Evolutionary conservation across 1,140 invertebrate species (phyloP).

Genomic region (Leptonema lineaticorne): DNA sequence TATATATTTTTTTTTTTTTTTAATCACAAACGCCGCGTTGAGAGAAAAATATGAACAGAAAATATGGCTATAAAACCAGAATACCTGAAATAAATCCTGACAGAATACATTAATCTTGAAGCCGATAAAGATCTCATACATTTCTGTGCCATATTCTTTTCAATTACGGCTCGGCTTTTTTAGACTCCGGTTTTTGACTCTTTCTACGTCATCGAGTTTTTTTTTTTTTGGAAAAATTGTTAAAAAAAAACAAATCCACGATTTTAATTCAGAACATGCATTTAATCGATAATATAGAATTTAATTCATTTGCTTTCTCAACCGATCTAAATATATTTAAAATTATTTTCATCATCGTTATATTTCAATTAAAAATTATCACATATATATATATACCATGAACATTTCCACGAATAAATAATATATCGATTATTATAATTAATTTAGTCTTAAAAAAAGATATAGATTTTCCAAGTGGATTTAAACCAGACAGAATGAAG

Average conservation of each 20-base stretch:
- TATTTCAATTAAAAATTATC: too few species aligned
- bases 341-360: too few species aligned
- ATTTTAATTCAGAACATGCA: too few species aligned
- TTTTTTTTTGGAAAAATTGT: too few species aligned
- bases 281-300: background rate
- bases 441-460: too few species aligned
- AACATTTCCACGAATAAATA: too few species aligned
- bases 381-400: too few species aligned
- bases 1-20: background rate
- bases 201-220: slow-evolving; percentile 20
- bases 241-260: too few species aligned
- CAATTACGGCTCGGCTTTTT: slow-evolving; percentile 32
- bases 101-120: slow-evolving; percentile 36
- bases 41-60: slow-evolving; percentile 35
- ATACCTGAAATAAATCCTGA: slow-evolving; percentile 40
- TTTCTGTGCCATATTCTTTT: slow-evolving; percentile 41
- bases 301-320: background rate
- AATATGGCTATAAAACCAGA: slow-evolving; percentile 39
- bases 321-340: too few species aligned
- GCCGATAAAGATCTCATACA: slow-evolving; percentile 35
- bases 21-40: slow-evolving; percentile 16
- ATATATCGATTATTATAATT: too few species aligned
- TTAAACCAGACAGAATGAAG: too few species aligned
- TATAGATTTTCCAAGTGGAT: too few species aligned
- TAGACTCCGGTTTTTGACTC: slow-evolving; percentile 13